Base-by-base conservation (phyloP, 2,888 invertebrate genomes). In the Acleris holmiana region DNA sequence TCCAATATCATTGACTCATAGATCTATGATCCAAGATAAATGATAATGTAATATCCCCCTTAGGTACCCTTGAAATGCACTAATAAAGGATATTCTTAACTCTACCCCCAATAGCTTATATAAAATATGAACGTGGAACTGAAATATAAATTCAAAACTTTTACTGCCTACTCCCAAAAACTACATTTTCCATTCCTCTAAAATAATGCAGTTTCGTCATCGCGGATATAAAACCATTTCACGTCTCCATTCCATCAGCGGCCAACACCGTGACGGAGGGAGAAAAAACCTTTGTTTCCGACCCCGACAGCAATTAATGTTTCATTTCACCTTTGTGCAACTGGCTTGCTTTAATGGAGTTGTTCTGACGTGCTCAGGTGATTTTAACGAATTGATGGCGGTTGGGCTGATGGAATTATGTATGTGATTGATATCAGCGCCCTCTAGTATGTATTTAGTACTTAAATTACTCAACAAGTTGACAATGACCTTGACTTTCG, bases 221-320 rank as follows among this genome's bases (percentile, higher is more conserved):
- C 56, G 46, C 10, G 29, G 40, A 57, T 51, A 63, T 63, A 51
- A 57, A 63, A 25, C 51, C 56, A 63, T 63, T 57, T 40, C 51
- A 61, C 60, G 60, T 61, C 60, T 51, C 60, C 48, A 46, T 62
- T 50, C 41, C 53, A 41, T 53, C 64, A 48, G 46, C 47, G 58
- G 48, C 58, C 21, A 48, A 41, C 19, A 54, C 53, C 58, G 64
- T 64, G 58, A 64, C 64, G 64, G 64, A 58, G 63, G 63, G 63
- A 48, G 61, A 48, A 54, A 61, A 66, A 50, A 49, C 66, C 40
- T 49, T 65, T 61, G 62, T 68, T 68, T 62, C 56, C 54, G 46
- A 50, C 65, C 65, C 68, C 64, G 68, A 66, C 68, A 55, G 66
- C 67, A 69, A 69, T 69, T 69, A 69, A 69, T 69, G 67, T 66